Conservation (phyloP, 2,888 invertebrate species). For the Mantis religiosa region DNA sequence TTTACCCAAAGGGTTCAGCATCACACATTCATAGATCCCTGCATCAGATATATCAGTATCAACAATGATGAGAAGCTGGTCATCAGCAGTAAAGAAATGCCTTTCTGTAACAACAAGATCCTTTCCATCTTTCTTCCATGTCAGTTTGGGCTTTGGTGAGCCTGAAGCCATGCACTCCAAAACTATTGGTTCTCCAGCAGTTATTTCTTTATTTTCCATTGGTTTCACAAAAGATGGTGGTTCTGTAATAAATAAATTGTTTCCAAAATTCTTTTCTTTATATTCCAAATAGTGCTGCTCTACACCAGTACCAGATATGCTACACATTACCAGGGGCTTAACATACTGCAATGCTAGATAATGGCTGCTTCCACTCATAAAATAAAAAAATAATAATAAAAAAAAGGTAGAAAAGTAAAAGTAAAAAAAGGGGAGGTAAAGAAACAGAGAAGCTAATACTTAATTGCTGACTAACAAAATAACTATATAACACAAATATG, state of each 20-base stretch:
- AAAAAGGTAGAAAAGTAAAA: too few relatives aligned
- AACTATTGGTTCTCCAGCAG: constrained; percentile 78
- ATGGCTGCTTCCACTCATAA: too few relatives aligned
- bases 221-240: constrained; percentile 81
- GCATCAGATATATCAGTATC: constrained; percentile 73
- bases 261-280: too few relatives aligned
- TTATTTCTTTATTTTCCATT: constrained; percentile 80
- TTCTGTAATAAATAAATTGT: constrained; percentile 50
- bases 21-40: constrained; percentile 85
- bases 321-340: too few relatives aligned
- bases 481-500: too few relatives aligned
- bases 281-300: too few relatives aligned
- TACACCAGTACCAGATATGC: too few relatives aligned
- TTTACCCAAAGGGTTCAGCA: constrained; percentile 79
- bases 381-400: too few relatives aligned
- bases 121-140: constrained; percentile 82
- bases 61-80: constrained; percentile 83
- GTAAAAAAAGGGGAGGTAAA: too few relatives aligned
- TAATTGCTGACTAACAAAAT: too few relatives aligned
- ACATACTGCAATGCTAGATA: too few relatives aligned
- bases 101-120: constrained; percentile 69
- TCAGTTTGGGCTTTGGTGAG: constrained; percentile 73
- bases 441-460: too few relatives aligned
- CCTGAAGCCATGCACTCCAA: constrained; percentile 84
- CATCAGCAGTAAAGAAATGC: constrained; percentile 81